Conservation (phyloP, 2,113 vertebrate species). For the Hippoglossus stenolepis region DNA sequence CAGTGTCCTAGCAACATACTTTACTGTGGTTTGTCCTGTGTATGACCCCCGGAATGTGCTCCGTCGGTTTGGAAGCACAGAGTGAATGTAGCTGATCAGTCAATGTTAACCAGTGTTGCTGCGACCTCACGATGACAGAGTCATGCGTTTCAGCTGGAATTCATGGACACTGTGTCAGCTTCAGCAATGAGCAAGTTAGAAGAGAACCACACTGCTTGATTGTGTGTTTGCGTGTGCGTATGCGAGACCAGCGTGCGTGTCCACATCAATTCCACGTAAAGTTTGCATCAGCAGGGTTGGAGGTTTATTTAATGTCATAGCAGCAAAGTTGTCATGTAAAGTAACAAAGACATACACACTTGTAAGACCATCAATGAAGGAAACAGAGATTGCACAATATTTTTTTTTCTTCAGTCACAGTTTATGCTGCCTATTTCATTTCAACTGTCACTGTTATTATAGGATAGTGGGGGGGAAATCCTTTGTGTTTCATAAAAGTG, state of each 20-base stretch:
- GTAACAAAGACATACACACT: slow-evolving; percentile 78
- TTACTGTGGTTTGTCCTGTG: background rate
- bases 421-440: slow-evolving; percentile 64
- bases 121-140: background rate
- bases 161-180: background rate
- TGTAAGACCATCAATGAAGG: slow-evolving; percentile 72
- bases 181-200: slow-evolving; percentile 2
- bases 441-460: slow-evolving; percentile 43
- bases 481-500: slow-evolving; percentile 62
- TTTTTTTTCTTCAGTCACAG: slow-evolving; percentile 61
- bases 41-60: background rate
- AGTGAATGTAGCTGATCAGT: background rate
- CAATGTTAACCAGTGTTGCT: background rate
- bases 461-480: slow-evolving; percentile 55
- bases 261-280: slow-evolving; percentile 71
- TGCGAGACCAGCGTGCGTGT: slow-evolving; percentile 18
- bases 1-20: background rate
- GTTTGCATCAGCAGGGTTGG: slow-evolving; percentile 78
- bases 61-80: slow-evolving; percentile 10
- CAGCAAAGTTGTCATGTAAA: slow-evolving; percentile 78
- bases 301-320: slow-evolving; percentile 82
- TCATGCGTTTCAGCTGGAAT: background rate
- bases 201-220: background rate
- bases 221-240: slow-evolving; percentile 15
- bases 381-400: slow-evolving; percentile 73